Percentiles rank a stretch among this genome's conserved stretches.
Conservation (phyloP, 2,888 invertebrate species). For the Tetropium fuscum region DNA sequence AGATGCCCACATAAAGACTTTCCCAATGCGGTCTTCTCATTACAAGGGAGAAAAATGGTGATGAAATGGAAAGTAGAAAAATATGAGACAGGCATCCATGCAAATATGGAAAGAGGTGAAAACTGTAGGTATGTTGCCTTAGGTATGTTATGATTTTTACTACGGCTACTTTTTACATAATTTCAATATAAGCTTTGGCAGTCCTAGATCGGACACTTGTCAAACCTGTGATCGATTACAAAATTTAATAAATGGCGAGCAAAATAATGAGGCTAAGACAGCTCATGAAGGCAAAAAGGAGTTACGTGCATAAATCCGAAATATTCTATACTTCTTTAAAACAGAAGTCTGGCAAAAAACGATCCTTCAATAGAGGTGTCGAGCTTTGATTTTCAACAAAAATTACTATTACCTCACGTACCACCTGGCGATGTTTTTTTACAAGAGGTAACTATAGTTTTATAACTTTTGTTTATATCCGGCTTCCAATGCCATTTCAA, state of each 20-base stretch:
- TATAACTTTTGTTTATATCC: constrained; percentile 39
- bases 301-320: constrained; percentile 35
- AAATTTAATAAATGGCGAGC: neutral
- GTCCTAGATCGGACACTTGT: constrained; percentile 1
- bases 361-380: neutral
- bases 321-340: constrained; percentile 38
- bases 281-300: neutral
- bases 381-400: constrained; percentile 40
- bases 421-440: constrained; percentile 29
- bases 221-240: neutral
- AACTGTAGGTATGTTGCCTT: constrained; percentile 19
- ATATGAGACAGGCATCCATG: constrained; percentile 10
- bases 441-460: neutral
- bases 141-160: constrained; percentile 33
- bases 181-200: constrained; percentile 27
- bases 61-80: constrained; percentile 1
- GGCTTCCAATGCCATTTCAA: constrained; percentile 20
- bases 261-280: neutral
- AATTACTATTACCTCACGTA: constrained; percentile 40
- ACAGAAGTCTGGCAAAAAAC: constrained; percentile 19
- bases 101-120: neutral
- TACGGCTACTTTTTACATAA: constrained; percentile 28
- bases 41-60: constrained; percentile 5
- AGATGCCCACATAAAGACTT: neutral
- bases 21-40: constrained; percentile 6